Evolutionary conservation across 2,113 vertebrate species (phyloP).

Genomic region (Laticauda laticaudata): DNA sequence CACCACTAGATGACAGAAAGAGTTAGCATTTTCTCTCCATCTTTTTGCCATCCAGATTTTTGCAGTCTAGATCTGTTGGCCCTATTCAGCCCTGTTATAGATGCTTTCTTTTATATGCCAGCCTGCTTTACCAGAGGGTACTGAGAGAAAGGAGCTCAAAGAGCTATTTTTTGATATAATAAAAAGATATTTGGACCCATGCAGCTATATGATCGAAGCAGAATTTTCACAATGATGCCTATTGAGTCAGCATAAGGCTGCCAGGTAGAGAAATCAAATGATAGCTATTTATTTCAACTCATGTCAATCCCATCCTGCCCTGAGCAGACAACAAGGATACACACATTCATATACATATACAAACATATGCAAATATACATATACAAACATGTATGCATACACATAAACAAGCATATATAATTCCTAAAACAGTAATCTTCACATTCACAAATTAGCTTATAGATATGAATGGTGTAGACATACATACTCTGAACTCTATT

Average conservation of each 20-base stretch:
- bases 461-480: background rate
- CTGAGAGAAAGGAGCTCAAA: background rate
- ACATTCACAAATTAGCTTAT: background rate
- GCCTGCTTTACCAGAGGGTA: background rate
- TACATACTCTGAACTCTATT: background rate
- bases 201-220: background rate
- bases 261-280: background rate
- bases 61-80: background rate
- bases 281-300: background rate
- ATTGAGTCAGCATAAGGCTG: background rate
- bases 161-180: background rate
- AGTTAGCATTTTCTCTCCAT: background rate
- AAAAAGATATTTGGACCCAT: background rate
- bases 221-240: background rate
- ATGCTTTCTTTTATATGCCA: background rate
- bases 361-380: background rate
- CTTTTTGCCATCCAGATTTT: background rate
- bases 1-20: background rate
- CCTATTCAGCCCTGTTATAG: background rate
- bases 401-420: background rate
- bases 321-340: background rate
- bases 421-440: background rate
- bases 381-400: background rate
- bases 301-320: background rate
- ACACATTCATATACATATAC: background rate